phyloP scores from a whole-genome alignment of 2,797 vertebrate genomes.

The Rachycentron canadum region DNA sequence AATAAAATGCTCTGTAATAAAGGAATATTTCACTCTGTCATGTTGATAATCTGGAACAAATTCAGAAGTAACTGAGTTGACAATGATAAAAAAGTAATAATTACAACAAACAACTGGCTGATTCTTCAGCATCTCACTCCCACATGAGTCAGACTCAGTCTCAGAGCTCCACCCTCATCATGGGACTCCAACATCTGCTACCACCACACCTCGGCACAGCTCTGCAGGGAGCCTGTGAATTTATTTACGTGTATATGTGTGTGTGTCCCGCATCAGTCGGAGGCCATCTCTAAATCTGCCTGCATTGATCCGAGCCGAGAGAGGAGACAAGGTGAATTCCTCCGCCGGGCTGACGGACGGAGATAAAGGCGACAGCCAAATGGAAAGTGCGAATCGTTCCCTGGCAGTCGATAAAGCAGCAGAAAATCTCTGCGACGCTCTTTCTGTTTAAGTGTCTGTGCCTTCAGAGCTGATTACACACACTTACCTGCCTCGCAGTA shows the following conservation, averaged over 20 bases:
- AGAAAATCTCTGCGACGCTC: slow-evolving; percentile 22
- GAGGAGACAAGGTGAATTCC: slow-evolving; percentile 53
- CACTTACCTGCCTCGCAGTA: slow-evolving; percentile 27
- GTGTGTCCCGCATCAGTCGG: slow-evolving; percentile 33
- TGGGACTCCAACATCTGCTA: slow-evolving; percentile 36
- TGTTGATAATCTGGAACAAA: too few relatives aligned
- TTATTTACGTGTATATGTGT: background rate
- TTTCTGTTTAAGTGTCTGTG: slow-evolving; percentile 30
- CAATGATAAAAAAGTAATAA: too few relatives aligned
- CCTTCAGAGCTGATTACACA: slow-evolving; percentile 50
- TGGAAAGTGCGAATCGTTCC: slow-evolving; percentile 47
- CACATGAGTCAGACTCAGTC: background rate
- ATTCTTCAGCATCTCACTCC: background rate
- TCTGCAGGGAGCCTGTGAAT: slow-evolving; percentile 26
- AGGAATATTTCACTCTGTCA: too few relatives aligned
- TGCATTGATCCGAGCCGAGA: slow-evolving; percentile 52
- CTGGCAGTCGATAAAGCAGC: slow-evolving; percentile 20
- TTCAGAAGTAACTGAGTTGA: too few relatives aligned
- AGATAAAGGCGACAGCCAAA: slow-evolving; percentile 60
- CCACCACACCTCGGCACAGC: slow-evolving; percentile 26
- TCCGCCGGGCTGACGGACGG: slow-evolving; percentile 51
- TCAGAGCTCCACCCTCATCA: background rate
- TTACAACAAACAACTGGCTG: too few relatives aligned
- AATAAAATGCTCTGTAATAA: background rate
- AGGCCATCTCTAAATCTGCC: slow-evolving; percentile 58